Evolutionary conservation across 37 sponge, comb jelly and placozoan genomes (phyloP).

Genomic region (Oscarella lobularis): DNA sequence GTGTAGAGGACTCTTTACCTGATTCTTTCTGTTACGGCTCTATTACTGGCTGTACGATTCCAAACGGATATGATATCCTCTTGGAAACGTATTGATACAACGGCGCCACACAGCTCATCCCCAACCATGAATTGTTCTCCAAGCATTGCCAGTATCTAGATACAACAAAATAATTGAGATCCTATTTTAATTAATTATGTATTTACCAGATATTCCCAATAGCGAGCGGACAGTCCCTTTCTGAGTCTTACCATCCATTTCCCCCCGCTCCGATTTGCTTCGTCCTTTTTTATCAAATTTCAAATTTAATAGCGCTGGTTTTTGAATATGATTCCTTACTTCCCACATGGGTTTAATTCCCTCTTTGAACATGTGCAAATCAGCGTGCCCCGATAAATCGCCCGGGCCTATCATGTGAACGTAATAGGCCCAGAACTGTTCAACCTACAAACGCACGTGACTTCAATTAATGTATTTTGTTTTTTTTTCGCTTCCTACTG

Average conservation of each 20-base stretch:
- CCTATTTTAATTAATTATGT: background rate
- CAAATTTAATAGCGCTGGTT: background rate
- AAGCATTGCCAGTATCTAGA: conserved; percentile 60
- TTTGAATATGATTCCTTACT: conserved; percentile 19
- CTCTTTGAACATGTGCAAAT: conserved; percentile 76
- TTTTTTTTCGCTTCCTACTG: conserved; percentile 18
- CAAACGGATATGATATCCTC: conserved; percentile 88
- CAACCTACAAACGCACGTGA: conserved; percentile 31
- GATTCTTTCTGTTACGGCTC: conserved; percentile 42
- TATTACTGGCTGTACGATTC: conserved; percentile 75
- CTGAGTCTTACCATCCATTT: conserved; percentile 88
- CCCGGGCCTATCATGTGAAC: conserved; percentile 54
- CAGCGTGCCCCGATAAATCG: conserved; percentile 55
- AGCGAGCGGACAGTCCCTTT: conserved; percentile 68
- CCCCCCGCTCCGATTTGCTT: conserved; percentile 75
- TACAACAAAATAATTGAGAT: background rate
- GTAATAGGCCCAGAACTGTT: conserved; percentile 77
- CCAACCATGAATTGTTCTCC: conserved; percentile 98
- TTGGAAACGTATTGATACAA: conserved; percentile 54
- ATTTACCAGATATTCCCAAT: conserved; percentile 81
- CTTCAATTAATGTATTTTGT: background rate
- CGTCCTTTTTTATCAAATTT: conserved; percentile 47
- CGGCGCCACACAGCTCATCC: conserved; percentile 92
- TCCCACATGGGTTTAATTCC: conserved; percentile 92
- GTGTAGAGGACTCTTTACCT: too few species aligned